phyloP scores from a whole-genome alignment of 2,888 invertebrate species.

The Aphrophora alni region DNA sequence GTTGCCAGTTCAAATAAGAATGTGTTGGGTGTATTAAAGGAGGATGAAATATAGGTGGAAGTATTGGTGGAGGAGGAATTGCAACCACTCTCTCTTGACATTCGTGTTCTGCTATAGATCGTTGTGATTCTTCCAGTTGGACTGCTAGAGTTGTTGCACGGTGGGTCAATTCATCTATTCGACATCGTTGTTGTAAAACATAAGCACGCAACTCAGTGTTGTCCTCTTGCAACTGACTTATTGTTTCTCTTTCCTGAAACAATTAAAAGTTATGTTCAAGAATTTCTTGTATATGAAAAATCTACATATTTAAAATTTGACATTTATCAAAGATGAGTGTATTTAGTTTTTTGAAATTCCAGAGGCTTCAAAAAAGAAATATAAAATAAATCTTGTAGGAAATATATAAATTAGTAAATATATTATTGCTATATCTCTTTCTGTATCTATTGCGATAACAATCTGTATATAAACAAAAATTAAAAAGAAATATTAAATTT shows the following conservation, averaged over 20 bases:
- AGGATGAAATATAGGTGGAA: not conserved
- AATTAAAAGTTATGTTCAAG: not conserved
- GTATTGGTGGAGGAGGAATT: not conserved
- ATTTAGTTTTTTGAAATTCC: too few relatives aligned
- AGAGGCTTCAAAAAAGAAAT: too few relatives aligned
- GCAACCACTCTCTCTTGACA: not conserved
- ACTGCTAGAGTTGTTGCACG: constrained; percentile 31
- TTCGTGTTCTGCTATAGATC: constrained; percentile 14
- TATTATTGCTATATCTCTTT: too few relatives aligned
- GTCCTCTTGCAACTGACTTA: constrained; percentile 26
- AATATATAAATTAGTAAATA: too few relatives aligned
- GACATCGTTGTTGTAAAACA: constrained; percentile 31
- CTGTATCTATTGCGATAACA: too few relatives aligned
- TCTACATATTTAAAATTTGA: too few relatives aligned
- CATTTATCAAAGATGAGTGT: too few relatives aligned
- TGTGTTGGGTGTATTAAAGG: not conserved
- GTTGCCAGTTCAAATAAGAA: constrained; percentile 11
- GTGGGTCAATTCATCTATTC: constrained; percentile 39
- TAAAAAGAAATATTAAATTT: too few relatives aligned
- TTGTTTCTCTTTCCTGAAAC: constrained; percentile 22
- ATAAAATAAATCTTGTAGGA: too few relatives aligned
- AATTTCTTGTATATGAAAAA: not conserved
- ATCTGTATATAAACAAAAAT: too few relatives aligned
- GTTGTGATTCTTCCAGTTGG: constrained; percentile 36
- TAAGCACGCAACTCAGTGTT: constrained; percentile 32